A percentile compares a stretch with the other conserved stretches of the same genome.
These are phyloP conservation scores for Jordanella pulchra DNA, from an alignment of 2,797 vertebrate genomes.

Conservation along the genomic window DNA sequence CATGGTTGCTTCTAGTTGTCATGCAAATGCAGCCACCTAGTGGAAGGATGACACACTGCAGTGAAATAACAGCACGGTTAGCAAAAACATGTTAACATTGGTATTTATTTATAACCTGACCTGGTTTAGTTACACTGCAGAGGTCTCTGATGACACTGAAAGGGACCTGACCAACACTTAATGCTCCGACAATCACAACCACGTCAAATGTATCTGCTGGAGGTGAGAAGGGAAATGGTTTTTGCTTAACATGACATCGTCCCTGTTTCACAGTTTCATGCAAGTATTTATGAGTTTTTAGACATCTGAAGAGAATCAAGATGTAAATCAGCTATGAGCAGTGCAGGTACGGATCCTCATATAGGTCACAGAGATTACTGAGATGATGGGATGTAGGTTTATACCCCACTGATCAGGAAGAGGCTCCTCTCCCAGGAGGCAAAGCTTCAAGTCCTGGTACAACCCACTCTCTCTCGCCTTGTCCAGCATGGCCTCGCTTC, in stretches of 20 bases:
- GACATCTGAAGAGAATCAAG: neutral
- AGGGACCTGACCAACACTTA: slow-evolving; percentile 84
- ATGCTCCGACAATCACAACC: slow-evolving; percentile 84
- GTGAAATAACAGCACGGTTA: neutral
- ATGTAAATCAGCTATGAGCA: neutral
- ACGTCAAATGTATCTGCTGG: slow-evolving; percentile 81
- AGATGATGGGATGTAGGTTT: slow-evolving; percentile 2
- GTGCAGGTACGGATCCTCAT: neutral
- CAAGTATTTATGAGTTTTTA: neutral
- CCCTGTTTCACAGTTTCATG: neutral
- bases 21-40: slow-evolving; percentile 90
- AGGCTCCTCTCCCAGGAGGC: slow-evolving; percentile 79
- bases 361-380: neutral
- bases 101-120: slow-evolving; percentile 62
- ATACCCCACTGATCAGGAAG: slow-evolving; percentile 83
- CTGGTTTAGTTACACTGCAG: slow-evolving; percentile 82
- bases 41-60: slow-evolving; percentile 12
- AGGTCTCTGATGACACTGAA: slow-evolving; percentile 78
- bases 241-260: neutral
- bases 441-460: slow-evolving; percentile 81
- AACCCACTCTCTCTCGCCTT: slow-evolving; percentile 76
- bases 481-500: slow-evolving; percentile 85
- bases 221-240: neutral
- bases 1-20: slow-evolving; percentile 84
- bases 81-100: neutral